Conservation (phyloP, 2,888 invertebrate genomes). For the Amphiduros pacificus region DNA sequence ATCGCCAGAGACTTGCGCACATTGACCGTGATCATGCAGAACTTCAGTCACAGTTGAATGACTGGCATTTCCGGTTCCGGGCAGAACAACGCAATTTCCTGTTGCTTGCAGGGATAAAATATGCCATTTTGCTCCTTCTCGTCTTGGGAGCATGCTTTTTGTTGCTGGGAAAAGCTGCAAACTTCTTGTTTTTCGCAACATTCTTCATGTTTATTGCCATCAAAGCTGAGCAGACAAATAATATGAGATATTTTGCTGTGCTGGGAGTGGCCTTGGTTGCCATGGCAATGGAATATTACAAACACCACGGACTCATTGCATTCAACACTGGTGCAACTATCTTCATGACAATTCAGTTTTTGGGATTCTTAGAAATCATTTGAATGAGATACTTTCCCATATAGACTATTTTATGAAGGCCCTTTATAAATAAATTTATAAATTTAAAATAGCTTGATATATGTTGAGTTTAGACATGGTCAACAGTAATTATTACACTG, state of each 20-base stretch:
- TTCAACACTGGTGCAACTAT: slow-evolving; percentile 13
- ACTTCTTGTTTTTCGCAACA: slow-evolving; percentile 12
- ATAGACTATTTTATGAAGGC: too few relatives aligned
- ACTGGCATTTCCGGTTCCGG: slow-evolving; percentile 21
- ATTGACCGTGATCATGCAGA: slow-evolving; percentile 20
- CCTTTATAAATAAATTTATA: too few relatives aligned
- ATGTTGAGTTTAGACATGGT: too few relatives aligned
- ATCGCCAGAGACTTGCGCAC: slow-evolving; percentile 11
- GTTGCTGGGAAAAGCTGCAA: slow-evolving; percentile 17
- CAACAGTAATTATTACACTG: too few relatives aligned
- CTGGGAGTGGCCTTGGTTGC: slow-evolving; percentile 6
- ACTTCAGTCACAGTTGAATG: slow-evolving; percentile 18
- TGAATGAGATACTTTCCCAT: not conserved
- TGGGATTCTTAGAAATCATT: slow-evolving; percentile 16
- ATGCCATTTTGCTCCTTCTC: slow-evolving; percentile 9
- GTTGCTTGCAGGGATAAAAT: slow-evolving; percentile 14
- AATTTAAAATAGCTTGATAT: too few relatives aligned
- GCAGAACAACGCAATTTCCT: slow-evolving; percentile 26
- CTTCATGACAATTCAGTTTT: slow-evolving; percentile 7
- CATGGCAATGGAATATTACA: slow-evolving; percentile 6
- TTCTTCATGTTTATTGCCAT: slow-evolving; percentile 6
- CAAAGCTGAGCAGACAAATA: slow-evolving; percentile 14
- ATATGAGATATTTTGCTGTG: slow-evolving; percentile 4
- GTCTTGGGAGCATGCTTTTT: slow-evolving; percentile 9
- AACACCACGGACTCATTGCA: slow-evolving; percentile 3